A percentile compares a stretch with the other conserved stretches of the same genome.
phyloP scores from a whole-genome alignment of 2,888 invertebrate species.

The Nesidiocoris tenuis region DNA sequence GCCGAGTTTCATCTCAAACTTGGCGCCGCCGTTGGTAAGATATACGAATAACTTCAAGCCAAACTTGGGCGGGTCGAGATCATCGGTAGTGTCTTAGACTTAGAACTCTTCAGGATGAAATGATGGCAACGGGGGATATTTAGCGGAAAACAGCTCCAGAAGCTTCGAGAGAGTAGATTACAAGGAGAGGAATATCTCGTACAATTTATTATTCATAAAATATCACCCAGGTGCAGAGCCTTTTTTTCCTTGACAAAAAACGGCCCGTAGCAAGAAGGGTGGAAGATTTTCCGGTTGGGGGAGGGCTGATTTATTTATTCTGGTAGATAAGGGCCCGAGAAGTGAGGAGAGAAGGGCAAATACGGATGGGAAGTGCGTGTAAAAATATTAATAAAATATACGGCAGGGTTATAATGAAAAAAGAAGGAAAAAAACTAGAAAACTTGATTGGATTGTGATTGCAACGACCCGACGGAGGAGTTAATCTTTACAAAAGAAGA shows the following conservation, averaged over 20 bases:
- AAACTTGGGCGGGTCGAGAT: conserved; percentile 29
- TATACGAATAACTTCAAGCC: conserved; percentile 24
- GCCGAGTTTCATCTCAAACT: background rate
- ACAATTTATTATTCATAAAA: conserved; percentile 41
- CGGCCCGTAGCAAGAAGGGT: background rate
- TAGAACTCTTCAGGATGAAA: background rate
- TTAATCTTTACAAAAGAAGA: too few relatives aligned
- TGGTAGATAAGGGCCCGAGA: background rate
- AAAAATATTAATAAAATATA: too few relatives aligned
- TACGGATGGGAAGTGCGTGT: background rate
- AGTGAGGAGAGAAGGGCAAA: background rate
- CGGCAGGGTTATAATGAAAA: too few relatives aligned
- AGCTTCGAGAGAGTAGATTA: conserved; percentile 26
- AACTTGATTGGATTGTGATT: too few relatives aligned
- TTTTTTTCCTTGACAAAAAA: background rate
- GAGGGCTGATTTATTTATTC: conserved; percentile 27
- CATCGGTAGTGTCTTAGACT: background rate
- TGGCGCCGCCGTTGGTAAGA: background rate
- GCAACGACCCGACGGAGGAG: too few relatives aligned
- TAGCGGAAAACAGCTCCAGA: conserved; percentile 40
- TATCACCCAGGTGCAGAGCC: conserved; percentile 24
- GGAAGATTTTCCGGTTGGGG: conserved; percentile 1
- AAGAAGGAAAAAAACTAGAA: too few relatives aligned
- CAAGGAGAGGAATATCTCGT: conserved; percentile 33
- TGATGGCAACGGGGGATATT: conserved; percentile 36